Conservation (phyloP, 1,140 invertebrate species). For the Drosophila biarmipes region DNA sequence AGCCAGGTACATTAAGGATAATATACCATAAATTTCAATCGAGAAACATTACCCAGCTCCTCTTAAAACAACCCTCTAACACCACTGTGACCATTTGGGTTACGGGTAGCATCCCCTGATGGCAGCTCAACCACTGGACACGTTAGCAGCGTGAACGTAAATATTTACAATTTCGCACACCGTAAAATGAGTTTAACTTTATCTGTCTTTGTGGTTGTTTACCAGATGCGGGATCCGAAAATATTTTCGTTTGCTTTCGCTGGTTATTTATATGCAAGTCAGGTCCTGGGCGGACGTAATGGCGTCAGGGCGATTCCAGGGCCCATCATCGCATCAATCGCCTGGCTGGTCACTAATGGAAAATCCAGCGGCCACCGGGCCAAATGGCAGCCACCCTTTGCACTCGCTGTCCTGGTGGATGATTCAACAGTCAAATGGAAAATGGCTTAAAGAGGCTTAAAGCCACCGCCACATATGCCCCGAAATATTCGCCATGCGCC, state of each 20-base stretch:
- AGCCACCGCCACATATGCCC: conserved; percentile 27
- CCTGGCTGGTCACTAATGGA: conserved; percentile 79
- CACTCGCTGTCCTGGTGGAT: conserved; percentile 40
- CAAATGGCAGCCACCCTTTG: conserved; percentile 14
- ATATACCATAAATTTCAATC: not conserved
- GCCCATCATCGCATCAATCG: conserved; percentile 64
- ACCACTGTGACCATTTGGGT: conserved; percentile 4
- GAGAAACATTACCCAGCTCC: not conserved
- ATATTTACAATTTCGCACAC: conserved; percentile 81
- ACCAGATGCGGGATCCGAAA: conserved; percentile 55
- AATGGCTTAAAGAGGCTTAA: conserved; percentile 65
- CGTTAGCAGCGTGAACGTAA: conserved; percentile 50
- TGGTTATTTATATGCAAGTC: conserved; percentile 81
- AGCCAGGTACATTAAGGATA: too few species aligned
- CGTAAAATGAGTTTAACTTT: conserved; percentile 82
- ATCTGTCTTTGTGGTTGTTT: conserved; percentile 81
- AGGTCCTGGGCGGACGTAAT: conserved; percentile 65
- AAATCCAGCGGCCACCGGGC: conserved; percentile 43
- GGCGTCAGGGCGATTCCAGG: conserved; percentile 62
- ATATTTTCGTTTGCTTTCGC: conserved; percentile 70
- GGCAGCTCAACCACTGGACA: conserved; percentile 37
- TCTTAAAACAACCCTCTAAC: not conserved
- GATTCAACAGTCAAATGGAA: conserved; percentile 37
- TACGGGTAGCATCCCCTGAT: conserved; percentile 4
- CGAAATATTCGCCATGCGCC: conserved; percentile 15